Evolutionary conservation across 2,797 vertebrate species (phyloP), one percentile per base, ranked within the genome.

Genomic region (Mormyrops boulengeri): DNA sequence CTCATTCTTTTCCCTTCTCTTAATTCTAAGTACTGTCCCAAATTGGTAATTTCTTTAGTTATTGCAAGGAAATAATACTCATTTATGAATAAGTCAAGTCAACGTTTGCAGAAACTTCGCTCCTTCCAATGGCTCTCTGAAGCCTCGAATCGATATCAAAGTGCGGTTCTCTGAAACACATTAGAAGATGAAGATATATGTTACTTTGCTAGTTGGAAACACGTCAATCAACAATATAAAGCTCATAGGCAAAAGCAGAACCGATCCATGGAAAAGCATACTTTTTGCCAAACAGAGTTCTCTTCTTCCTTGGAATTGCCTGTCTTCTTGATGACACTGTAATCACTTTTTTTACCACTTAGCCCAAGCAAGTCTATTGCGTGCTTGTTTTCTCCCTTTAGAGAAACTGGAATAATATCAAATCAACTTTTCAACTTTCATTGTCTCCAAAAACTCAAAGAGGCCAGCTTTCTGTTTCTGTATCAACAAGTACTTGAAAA

Each of bases 101-200:
- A 92, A 93, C 92, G 92, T 89, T 91, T 92, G 91, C 91, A 88
- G 87, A 69, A 49, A 2, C 80, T 88, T 80, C 90, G n/a, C 91
- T 89, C 91, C 93, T 66, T 88, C 94, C 92, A 93, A 91, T 90
- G 90, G n/a, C 91, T 92, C 93, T 91, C 90, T 77, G 92, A 92
- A 93, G 87, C 91, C 92, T 92, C 88, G 73, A 85, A 89, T 93
- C 92, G 94, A 93, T 93, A 93, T 19, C 0, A 52, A 90, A 91
- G 55, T 90, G 41, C 5, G 89, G 89, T 82, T 88, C 14, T 19
- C 62, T 53, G 80, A 41, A 88, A 55, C 41, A 38, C 50, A 87
- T 90, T 30, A 88, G 88, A 85, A n/a, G 49, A 26, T 90, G 85
- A 88, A 92, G 89, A 66, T 88, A 90, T 88, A 87, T 88, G 90